Base-by-base conservation (phyloP, 2,888 invertebrate genomes). In the Cryptophagus acutangulus region DNA sequence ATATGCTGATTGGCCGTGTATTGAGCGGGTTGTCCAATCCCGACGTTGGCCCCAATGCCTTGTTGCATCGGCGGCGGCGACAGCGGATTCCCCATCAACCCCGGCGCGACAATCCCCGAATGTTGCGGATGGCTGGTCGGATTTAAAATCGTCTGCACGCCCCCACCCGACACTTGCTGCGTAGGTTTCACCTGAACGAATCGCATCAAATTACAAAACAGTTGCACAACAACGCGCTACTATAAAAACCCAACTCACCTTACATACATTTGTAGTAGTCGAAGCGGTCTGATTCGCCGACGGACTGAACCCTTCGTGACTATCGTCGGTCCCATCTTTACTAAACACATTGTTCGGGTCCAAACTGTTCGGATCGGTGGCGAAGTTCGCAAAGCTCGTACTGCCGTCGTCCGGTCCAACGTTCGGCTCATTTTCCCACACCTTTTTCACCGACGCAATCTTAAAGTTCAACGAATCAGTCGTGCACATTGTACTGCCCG, bases 401-500 rank as follows among this genome's bases (percentile, higher is more conserved):
- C 45, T 63, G 40, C 42, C 48, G 40, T 67, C 68, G 65, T 79
- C 71, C 65, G 75, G 70, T 14, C 57, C 55, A 55, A 77, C 71
- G 33, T 80, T 81, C 81, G 83, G 58, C 33, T 55, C 48, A 31
- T 16, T 31, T 61, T 89, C 88, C 88, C 88, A 89, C 12, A 86
- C 85, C 48, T 87, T 89, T 70, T 94, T 94, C 30, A 93, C 93
- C 49, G 91, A 89, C 24, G 91, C 91, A 56, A 94, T 93, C 73
- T 94, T 94, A 72, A 89, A 80, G 72, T 91, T 91, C 52, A 94
- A 78, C 10, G 65, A 64, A 69, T 94, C 94, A 25, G 91, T 91
- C 25, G 90, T 87, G 49, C 87, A 81, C 54, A 87, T 86, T 26
- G 26, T 26, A 55, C 78, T 86, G 38, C 83, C 77, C 33, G 79